phyloP scores from a whole-genome alignment of 2,797 vertebrate species.

The Rhinophrynus dorsalis region DNA sequence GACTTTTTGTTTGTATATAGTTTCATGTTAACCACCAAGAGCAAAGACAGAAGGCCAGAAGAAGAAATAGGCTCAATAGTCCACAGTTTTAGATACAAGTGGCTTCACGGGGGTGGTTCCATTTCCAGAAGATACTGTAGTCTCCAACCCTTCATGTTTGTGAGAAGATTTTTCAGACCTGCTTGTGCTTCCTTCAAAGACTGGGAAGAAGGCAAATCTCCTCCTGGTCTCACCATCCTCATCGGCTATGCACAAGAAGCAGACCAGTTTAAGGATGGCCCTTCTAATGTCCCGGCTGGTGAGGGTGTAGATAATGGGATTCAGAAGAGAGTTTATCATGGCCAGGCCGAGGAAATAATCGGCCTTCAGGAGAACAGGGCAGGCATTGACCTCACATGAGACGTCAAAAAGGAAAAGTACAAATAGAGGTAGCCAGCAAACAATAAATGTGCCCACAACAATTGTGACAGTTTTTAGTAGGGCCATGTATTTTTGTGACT shows the following conservation, averaged over 20 bases:
- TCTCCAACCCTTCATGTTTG: conserved; percentile 70
- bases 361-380: conserved; percentile 75
- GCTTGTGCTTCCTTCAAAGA: conserved; percentile 80
- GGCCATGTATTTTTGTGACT: conserved; percentile 78
- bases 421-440: conserved; percentile 89
- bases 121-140: conserved; percentile 75
- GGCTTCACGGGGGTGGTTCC: conserved; percentile 65
- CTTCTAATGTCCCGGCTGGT: conserved; percentile 85
- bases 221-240: conserved; percentile 72
- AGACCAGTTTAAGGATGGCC: conserved; percentile 79
- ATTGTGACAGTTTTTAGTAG: conserved; percentile 86
- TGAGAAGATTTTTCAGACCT: conserved; percentile 75
- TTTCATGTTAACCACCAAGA: too few relatives aligned
- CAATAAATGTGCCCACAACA: conserved; percentile 83
- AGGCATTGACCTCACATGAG: conserved; percentile 67
- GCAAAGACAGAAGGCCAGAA: too few relatives aligned
- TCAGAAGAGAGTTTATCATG: conserved; percentile 87
- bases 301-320: conserved; percentile 89
- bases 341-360: conserved; percentile 87
- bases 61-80: background rate
- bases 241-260: conserved; percentile 69
- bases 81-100: conserved; percentile 8
- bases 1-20: too few relatives aligned
- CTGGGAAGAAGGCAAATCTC: conserved; percentile 69
- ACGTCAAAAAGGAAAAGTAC: conserved; percentile 83